These are phyloP conservation scores for Galerucella pusilla DNA, from an alignment of 2,888 invertebrate species.

Conservation along the genomic window DNA sequence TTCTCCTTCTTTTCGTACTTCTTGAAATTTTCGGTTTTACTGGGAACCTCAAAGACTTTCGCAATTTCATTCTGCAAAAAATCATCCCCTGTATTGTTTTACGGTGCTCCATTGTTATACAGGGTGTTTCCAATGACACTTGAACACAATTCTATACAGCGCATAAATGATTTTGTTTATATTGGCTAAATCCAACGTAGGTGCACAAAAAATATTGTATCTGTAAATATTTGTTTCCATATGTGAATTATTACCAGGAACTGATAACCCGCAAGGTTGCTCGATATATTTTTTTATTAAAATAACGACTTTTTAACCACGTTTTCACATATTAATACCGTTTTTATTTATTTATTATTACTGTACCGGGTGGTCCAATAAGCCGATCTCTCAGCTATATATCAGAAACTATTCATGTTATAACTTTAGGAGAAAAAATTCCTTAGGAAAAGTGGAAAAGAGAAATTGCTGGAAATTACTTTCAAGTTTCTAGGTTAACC, in stretches of 20 bases:
- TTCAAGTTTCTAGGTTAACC: too few species aligned
- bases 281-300: neutral
- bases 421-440: too few species aligned
- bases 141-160: too few species aligned
- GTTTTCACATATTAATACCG: too few species aligned
- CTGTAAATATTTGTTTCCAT: slow-evolving; percentile 8
- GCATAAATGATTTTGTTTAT: neutral
- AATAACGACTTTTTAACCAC: too few species aligned
- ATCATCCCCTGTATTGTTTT: slow-evolving; percentile 4
- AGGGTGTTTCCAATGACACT: too few species aligned
- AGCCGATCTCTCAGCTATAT: too few species aligned
- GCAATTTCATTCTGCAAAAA: slow-evolving; percentile 58
- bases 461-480: too few species aligned
- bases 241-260: slow-evolving; percentile 8
- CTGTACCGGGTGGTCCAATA: neutral
- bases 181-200: slow-evolving; percentile 2
- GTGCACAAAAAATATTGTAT: slow-evolving; percentile 8
- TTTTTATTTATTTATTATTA: neutral
- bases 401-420: too few species aligned
- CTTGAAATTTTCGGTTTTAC: slow-evolving; percentile 41
- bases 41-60: slow-evolving; percentile 53
- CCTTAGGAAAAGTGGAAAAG: too few species aligned
- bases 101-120: neutral
- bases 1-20: slow-evolving; percentile 37
- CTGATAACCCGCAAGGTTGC: neutral